A percentile compares a stretch with the other conserved stretches of the same genome.
These are phyloP conservation scores for Drosophila niveifrons DNA, from an alignment of 2,888 invertebrate genomes.

Conservation along the genomic window DNA sequence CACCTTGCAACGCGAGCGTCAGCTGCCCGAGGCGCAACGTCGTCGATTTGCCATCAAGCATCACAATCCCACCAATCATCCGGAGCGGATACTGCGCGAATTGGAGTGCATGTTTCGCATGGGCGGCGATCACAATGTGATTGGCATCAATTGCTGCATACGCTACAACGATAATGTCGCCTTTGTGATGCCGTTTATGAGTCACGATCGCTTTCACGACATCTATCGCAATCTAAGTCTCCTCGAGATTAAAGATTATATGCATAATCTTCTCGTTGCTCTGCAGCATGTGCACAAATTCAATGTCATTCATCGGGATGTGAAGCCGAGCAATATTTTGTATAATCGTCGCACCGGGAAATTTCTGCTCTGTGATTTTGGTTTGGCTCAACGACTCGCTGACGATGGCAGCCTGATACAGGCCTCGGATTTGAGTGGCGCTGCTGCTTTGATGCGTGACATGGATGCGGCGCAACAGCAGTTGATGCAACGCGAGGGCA, in stretches of 20 bases:
- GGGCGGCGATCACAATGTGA: slow-evolving; percentile 93
- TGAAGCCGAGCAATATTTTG: slow-evolving; percentile 96
- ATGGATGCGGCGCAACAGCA: slow-evolving; percentile 48
- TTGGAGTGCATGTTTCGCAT: slow-evolving; percentile 91
- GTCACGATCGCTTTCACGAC: slow-evolving; percentile 92
- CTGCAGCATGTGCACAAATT: slow-evolving; percentile 92
- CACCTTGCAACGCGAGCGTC: slow-evolving; percentile 86
- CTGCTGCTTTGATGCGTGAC: slow-evolving; percentile 34
- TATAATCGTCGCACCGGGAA: slow-evolving; percentile 91
- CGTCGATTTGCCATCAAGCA: slow-evolving; percentile 93
- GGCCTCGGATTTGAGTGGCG: slow-evolving; percentile 48
- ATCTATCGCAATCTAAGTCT: slow-evolving; percentile 90
- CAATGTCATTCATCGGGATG: slow-evolving; percentile 94
- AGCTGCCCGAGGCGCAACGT: slow-evolving; percentile 85
- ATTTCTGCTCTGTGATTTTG: slow-evolving; percentile 94
- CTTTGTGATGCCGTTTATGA: slow-evolving; percentile 95
- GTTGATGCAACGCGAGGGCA: slow-evolving; percentile 53
- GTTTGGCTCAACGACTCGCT: slow-evolving; percentile 90
- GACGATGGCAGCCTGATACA: slow-evolving; percentile 54
- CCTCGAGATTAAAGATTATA: slow-evolving; percentile 90
- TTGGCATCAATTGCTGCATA: slow-evolving; percentile 92
- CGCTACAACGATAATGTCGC: slow-evolving; percentile 92
- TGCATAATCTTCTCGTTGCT: slow-evolving; percentile 92
- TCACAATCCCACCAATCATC: slow-evolving; percentile 94
- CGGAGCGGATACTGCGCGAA: slow-evolving; percentile 92